Base-by-base conservation (phyloP, 2,797 vertebrate genomes). In the Sebastes glaucus region DNA sequence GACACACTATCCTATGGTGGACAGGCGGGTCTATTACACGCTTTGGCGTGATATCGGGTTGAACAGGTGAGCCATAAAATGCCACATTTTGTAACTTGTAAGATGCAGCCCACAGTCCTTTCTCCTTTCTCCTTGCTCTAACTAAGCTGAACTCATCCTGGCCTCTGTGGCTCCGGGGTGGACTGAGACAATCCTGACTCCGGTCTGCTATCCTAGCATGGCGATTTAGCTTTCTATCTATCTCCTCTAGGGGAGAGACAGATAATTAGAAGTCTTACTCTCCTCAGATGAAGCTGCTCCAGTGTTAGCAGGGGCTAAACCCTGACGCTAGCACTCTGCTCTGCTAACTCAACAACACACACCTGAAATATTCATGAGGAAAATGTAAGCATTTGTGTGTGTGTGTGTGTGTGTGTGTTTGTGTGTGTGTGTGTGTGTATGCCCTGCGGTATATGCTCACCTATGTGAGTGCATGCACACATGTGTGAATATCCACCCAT, bases 281-380 rank as follows among this genome's bases (percentile, higher is more conserved):
- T 81, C 81, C 38, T 61, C 81, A 82, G 80, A 82, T 88, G 81
- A 85, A 80, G 79, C 66, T 20, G 57, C 82, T 90, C 27, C 25
- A 10, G 65, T 86, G 82, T 83, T 89, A 84, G 74, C 70, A 27
- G 9, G 33, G 86, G 81, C 82, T 87, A 92, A 91, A 91, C 61
- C 89, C 92, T 93, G 89, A 92, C 78, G 82, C 84, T 83, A 94
- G 92, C 90, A 91, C 84, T 91, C 80, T 88, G 86, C 81, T 72
- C 85, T 81, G 89, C 90, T 82, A 89, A 90, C 92, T 89, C 90
- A 89, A 91, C 89, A 88, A 90, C 89, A 88, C 70, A 60, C 55
- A 18, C 27, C 78, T 94, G 88, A 94, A 95, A 93, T 89, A 93
- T 94, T 94, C 88, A 95, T 94, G 87, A 92, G 88, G 60, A 66